phyloP scores from a whole-genome alignment of 2,888 invertebrate species.

The Stramonita haemastoma region DNA sequence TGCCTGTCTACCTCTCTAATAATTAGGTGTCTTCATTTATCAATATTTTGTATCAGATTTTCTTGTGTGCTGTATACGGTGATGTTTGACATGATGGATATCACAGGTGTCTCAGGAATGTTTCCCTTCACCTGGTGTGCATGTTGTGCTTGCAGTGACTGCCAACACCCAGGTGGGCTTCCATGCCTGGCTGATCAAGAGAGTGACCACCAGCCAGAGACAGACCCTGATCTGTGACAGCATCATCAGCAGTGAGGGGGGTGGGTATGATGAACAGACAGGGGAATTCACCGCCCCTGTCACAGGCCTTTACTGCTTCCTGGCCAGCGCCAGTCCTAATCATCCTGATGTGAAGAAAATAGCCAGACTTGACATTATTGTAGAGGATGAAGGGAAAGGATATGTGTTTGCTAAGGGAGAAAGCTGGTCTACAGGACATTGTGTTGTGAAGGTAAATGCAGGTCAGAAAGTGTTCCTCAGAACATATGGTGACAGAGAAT shows the following conservation, averaged over 20 bases:
- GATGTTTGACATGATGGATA: no score
- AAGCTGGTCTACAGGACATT: background rate
- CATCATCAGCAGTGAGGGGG: background rate
- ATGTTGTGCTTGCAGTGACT: background rate
- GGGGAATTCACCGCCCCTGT: background rate
- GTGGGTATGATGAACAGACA: background rate
- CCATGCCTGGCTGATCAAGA: background rate
- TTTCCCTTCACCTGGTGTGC: no score
- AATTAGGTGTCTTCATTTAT: no score
- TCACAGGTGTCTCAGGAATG: no score
- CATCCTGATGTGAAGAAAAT: background rate
- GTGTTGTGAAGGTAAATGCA: background rate
- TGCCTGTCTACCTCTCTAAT: no score
- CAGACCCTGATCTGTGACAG: background rate
- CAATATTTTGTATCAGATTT: no score
- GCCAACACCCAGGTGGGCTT: background rate
- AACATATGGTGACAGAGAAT: background rate
- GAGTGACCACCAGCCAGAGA: background rate
- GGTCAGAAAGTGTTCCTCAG: background rate
- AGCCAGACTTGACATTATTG: background rate
- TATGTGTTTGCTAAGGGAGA: background rate
- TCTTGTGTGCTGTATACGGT: no score
- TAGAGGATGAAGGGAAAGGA: background rate
- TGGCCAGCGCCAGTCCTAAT: slow-evolving; percentile 10
- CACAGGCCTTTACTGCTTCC: background rate